These are phyloP conservation scores for Cottus gobio DNA, from an alignment of 2,113 vertebrate genomes.

Conservation along the genomic window DNA sequence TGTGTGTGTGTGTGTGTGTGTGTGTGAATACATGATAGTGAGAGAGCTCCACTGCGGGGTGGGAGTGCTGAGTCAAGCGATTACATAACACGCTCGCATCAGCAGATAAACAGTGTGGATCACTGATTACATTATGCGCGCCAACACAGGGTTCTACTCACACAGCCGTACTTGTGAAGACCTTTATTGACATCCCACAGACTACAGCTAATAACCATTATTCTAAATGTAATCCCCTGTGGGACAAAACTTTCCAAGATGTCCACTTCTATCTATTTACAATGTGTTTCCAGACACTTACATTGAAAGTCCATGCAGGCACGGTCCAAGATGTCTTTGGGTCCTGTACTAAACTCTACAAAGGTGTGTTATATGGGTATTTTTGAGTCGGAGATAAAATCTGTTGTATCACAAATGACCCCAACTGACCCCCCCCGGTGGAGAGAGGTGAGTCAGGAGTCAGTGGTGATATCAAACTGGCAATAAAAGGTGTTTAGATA, in stretches of 20 bases:
- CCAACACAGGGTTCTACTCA: neutral
- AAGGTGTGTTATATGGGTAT: no score
- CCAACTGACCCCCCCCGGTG: no score
- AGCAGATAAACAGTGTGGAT: conserved; percentile 43
- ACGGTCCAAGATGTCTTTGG: neutral
- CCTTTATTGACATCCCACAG: neutral
- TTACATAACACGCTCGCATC: conserved; percentile 41
- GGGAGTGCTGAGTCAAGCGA: conserved; percentile 36
- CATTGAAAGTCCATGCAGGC: neutral
- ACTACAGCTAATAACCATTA: neutral
- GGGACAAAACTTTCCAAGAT: neutral
- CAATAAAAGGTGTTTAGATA: neutral
- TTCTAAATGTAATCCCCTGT: neutral
- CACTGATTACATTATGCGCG: conserved; percentile 4
- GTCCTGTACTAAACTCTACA: no score
- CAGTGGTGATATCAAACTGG: no score
- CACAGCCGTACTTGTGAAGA: conserved; percentile 8
- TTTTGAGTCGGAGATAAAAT: no score
- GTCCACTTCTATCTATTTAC: neutral
- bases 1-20: neutral
- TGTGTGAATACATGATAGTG: neutral
- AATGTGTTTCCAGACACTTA: neutral
- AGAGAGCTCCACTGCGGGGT: neutral
- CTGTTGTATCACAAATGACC: no score
- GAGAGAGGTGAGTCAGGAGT: no score